Conservation (phyloP, 2,113 vertebrate genomes). For the Macroglossus sobrinus region DNA sequence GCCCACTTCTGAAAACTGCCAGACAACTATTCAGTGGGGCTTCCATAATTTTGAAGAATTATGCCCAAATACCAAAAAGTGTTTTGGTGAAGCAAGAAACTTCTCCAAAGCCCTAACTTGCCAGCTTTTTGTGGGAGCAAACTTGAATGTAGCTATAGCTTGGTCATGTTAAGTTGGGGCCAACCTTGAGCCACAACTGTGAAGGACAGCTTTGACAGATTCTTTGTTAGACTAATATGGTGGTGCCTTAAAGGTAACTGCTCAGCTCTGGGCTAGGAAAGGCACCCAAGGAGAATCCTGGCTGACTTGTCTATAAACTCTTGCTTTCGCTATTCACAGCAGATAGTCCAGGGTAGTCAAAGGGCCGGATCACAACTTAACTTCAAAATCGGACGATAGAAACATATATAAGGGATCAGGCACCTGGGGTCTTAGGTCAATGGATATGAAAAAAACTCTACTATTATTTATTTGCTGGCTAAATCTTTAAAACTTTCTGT, state of each 20-base stretch:
- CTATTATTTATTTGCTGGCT: background rate
- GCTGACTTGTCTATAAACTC: background rate
- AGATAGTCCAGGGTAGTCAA: background rate
- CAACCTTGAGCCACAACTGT: background rate
- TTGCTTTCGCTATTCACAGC: background rate
- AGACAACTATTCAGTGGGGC: background rate
- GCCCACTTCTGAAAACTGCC: background rate
- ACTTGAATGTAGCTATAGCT: background rate
- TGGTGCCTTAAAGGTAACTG: background rate
- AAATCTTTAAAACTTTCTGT: background rate
- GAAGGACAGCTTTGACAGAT: background rate
- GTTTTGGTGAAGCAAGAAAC: background rate
- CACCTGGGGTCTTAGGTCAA: background rate
- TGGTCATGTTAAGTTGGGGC: background rate
- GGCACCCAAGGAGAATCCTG: background rate
- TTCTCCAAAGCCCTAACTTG: background rate
- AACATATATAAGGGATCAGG: background rate
- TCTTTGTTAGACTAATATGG: background rate
- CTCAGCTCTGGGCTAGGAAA: background rate
- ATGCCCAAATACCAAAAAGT: background rate
- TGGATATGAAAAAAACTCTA: background rate
- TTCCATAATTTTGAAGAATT: constrained; percentile 29
- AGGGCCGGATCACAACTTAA: background rate
- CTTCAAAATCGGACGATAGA: background rate
- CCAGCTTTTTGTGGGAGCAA: background rate